phyloP scores from a whole-genome alignment of 2,797 vertebrate species.

The Alcedo atthis region DNA sequence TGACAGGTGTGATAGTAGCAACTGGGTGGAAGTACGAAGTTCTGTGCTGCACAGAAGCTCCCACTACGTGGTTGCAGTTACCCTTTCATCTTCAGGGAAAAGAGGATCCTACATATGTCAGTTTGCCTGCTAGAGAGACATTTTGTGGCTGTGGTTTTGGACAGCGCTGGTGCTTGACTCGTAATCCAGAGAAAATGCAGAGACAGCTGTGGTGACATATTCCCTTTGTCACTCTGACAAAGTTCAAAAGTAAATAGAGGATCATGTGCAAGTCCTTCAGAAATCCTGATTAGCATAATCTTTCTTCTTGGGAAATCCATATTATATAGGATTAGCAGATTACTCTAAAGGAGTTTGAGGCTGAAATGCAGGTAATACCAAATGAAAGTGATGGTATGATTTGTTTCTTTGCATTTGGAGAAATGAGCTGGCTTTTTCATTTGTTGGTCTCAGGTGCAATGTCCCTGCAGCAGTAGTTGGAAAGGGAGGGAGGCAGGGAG shows the following conservation, averaged over 20 bases:
- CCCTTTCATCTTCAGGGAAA: neutral
- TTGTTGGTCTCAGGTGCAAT: neutral
- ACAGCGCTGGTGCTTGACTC: neutral
- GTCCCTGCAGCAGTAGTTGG: neutral
- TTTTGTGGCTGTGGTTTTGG: neutral
- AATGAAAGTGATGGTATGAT: neutral
- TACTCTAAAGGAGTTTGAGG: neutral
- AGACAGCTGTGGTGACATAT: neutral
- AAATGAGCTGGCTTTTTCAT: neutral
- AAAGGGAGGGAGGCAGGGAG: neutral
- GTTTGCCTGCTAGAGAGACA: neutral
- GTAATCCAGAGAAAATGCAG: neutral
- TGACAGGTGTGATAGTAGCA: neutral
- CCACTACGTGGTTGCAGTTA: neutral
- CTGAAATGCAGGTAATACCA: neutral
- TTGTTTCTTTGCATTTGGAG: neutral
- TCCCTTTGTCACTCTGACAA: neutral
- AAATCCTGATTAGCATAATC: slow-evolving; percentile 55
- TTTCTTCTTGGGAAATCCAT: neutral
- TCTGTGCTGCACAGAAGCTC: neutral
- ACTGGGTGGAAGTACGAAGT: neutral
- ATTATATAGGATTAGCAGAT: slow-evolving; percentile 35
- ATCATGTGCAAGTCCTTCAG: slow-evolving; percentile 30
- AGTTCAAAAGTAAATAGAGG: slow-evolving; percentile 7
- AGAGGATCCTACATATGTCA: neutral